Conservation (phyloP, 2,888 invertebrate genomes). For the Trichogramma dendrolimi region DNA sequence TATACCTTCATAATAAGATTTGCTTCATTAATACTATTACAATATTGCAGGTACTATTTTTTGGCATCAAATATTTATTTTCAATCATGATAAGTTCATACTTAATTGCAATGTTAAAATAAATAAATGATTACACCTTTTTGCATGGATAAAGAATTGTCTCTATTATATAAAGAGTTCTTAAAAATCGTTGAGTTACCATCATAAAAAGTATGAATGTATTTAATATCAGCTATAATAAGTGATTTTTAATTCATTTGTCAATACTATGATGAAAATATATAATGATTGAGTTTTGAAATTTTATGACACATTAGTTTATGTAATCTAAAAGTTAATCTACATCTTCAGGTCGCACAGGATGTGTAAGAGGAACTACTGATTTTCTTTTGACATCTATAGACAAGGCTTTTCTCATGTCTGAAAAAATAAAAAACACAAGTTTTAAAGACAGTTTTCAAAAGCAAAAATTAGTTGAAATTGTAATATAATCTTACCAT, state of each 20-base stretch:
- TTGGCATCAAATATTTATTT: no score
- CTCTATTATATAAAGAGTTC: neutral
- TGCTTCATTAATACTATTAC: no score
- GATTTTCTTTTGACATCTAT: slow-evolving; percentile 88
- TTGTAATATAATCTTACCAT: slow-evolving; percentile 62
- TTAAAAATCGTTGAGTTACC: no score
- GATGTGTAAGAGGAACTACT: slow-evolving; percentile 87
- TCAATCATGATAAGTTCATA: no score
- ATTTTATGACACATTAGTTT: slow-evolving; percentile 14
- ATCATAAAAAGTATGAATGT: neutral
- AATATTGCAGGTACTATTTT: no score
- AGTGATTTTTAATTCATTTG: no score
- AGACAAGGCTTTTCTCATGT: slow-evolving; percentile 97
- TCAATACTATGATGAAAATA: neutral
- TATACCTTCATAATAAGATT: no score
- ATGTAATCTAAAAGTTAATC: slow-evolving; percentile 56
- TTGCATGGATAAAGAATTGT: neutral
- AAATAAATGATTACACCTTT: no score
- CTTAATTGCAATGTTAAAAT: no score
- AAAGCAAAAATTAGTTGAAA: neutral
- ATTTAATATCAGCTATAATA: neutral
- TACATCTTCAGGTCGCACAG: slow-evolving; percentile 92
- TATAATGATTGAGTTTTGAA: slow-evolving; percentile 6
- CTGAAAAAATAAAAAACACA: slow-evolving; percentile 57
- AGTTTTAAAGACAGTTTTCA: slow-evolving; percentile 5